Conservation (phyloP, 1,140 invertebrate genomes). For the Telenomus remus region DNA sequence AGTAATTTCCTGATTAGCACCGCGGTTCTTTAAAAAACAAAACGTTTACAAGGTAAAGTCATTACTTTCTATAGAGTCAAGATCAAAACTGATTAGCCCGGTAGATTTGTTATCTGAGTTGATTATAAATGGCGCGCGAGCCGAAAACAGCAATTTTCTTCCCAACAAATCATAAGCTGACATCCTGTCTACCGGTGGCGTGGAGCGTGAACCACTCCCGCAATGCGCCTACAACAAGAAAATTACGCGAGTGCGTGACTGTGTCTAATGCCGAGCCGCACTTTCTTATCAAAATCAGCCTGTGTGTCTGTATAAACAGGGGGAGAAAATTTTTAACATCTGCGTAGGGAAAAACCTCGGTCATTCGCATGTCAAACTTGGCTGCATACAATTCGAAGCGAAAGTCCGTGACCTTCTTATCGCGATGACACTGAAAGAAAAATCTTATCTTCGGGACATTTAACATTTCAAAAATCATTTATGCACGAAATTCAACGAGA, state of each 20-base stretch:
- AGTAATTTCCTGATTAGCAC: conserved; percentile 3
- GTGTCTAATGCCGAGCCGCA: conserved; percentile 28
- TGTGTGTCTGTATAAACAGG: too few relatives aligned
- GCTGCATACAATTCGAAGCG: not conserved
- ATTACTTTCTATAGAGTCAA: conserved; percentile 25
- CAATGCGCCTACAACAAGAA: conserved; percentile 40
- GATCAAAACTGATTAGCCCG: conserved; percentile 16
- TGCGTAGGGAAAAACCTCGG: too few relatives aligned
- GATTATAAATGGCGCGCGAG: conserved; percentile 25
- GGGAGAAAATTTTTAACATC: too few relatives aligned
- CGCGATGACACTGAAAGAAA: not conserved
- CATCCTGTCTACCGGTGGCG: conserved; percentile 36
- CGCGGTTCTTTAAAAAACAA: too few relatives aligned
- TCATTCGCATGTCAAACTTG: not conserved
- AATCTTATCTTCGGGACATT: not conserved
- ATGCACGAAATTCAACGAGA: too few relatives aligned
- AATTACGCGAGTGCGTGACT: conserved; percentile 51
- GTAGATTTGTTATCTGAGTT: conserved; percentile 38
- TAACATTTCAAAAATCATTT: too few relatives aligned
- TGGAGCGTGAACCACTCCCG: conserved; percentile 31
- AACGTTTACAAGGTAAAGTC: conserved; percentile 3
- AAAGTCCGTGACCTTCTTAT: not conserved
- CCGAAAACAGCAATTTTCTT: conserved; percentile 42
- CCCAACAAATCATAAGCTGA: conserved; percentile 43
- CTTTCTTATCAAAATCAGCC: conserved; percentile 36